Conservation (phyloP, 2,113 vertebrate species). For the Equus quagga region DNA sequence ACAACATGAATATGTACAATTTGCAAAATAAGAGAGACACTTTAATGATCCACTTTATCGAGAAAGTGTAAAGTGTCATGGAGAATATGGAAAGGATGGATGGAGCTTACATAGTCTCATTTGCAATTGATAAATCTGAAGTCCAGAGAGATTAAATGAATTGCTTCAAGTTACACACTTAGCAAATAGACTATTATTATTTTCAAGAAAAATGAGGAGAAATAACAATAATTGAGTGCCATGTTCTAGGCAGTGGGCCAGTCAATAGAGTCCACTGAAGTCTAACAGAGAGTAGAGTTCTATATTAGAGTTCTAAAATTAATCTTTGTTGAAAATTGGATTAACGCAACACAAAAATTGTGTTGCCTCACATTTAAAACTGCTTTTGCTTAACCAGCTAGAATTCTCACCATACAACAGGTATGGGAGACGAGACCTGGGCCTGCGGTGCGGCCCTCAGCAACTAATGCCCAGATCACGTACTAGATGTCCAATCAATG, state of each 20-base stretch:
- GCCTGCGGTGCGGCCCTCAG: neutral
- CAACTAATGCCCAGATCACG: neutral
- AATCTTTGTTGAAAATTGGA: neutral
- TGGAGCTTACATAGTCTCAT: neutral
- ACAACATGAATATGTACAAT: neutral
- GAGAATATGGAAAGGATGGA: neutral
- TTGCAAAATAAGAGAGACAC: neutral
- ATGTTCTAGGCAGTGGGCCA: neutral
- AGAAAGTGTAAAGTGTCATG: neutral
- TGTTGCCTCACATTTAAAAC: neutral
- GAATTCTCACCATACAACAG: neutral
- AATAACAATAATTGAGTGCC: neutral
- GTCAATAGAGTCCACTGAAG: neutral
- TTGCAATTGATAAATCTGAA: neutral
- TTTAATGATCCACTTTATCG: neutral
- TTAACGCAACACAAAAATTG: too few species aligned
- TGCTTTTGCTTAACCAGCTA: neutral
- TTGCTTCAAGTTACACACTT: neutral
- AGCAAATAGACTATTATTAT: neutral
- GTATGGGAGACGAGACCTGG: neutral
- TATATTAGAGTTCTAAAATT: neutral
- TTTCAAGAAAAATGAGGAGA: constrained; percentile 33
- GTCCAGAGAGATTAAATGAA: neutral
- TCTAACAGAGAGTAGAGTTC: neutral
- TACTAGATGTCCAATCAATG: neutral